Conservation (phyloP, 2,113 vertebrate genomes). For the Ahaetulla prasina region DNA sequence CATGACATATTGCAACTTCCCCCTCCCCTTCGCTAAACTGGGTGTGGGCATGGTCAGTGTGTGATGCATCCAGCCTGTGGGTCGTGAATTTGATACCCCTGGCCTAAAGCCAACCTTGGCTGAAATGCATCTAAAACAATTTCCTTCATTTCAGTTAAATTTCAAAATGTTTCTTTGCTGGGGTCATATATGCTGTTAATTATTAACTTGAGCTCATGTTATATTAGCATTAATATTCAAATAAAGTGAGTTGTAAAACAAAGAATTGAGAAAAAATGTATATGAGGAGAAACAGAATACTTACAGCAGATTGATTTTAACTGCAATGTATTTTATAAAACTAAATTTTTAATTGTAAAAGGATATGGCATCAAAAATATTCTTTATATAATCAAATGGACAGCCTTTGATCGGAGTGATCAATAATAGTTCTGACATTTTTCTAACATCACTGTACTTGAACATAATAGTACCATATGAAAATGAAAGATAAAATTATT, state of each 20-base stretch:
- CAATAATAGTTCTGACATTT: not conserved
- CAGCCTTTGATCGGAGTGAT: not conserved
- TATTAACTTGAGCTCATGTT: constrained; percentile 20
- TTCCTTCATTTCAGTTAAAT: not conserved
- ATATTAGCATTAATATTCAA: constrained; percentile 8
- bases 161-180: not conserved
- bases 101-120: not conserved
- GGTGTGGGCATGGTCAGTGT: too few relatives aligned
- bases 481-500: not conserved
- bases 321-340: not conserved
- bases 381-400: not conserved
- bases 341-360: not conserved
- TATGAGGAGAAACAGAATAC: not conserved
- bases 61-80: too few relatives aligned
- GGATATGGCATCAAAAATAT: not conserved
- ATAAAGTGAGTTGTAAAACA: not conserved
- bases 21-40: too few relatives aligned
- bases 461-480: not conserved
- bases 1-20: too few relatives aligned
- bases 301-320: not conserved
- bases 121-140: not conserved
- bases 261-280: not conserved
- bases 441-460: not conserved
- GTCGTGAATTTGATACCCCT: too few relatives aligned
- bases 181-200: constrained; percentile 4